phyloP scores from a whole-genome alignment of 2,888 invertebrate genomes.

The Leptura quadrifasciata region DNA sequence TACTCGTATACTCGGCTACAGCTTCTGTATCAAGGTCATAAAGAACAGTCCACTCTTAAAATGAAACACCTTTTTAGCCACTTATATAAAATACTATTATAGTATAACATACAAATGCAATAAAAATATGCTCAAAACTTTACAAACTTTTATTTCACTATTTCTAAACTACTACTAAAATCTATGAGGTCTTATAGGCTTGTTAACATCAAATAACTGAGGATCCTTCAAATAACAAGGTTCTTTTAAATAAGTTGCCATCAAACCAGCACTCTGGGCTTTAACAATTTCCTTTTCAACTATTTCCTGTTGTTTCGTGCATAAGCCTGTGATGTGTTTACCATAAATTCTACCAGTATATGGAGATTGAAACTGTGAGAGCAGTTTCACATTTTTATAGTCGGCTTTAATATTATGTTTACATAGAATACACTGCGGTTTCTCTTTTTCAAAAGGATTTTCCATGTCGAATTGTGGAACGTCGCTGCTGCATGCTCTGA shows the following conservation, averaged over 20 bases:
- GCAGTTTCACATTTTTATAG: conserved; percentile 92
- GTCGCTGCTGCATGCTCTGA: conserved; percentile 61
- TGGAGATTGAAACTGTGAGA: conserved; percentile 97
- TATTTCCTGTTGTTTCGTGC: conserved; percentile 85
- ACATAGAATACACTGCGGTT: conserved; percentile 87
- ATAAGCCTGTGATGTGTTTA: conserved; percentile 94
- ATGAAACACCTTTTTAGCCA: no score
- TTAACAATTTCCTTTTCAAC: conserved; percentile 85
- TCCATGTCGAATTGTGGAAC: conserved; percentile 78
- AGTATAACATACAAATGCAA: neutral
- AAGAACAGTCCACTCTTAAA: no score
- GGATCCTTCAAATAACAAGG: conserved; percentile 90
- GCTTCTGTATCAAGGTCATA: no score
- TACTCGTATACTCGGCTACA: no score
- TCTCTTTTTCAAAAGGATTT: conserved; percentile 89
- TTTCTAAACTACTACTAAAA: conserved; percentile 75
- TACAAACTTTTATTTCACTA: neutral
- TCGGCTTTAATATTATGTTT: conserved; percentile 86
- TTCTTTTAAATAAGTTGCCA: conserved; percentile 90
- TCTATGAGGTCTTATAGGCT: conserved; percentile 86
- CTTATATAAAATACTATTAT: no score
- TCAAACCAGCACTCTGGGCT: conserved; percentile 86
- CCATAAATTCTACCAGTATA: conserved; percentile 96
- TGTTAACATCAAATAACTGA: conserved; percentile 91
- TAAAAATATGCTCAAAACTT: neutral